Evolutionary conservation across 2,888 invertebrate species (phyloP), one percentile per base, ranked within the genome.

Genomic region (Dusona sp.): DNA sequence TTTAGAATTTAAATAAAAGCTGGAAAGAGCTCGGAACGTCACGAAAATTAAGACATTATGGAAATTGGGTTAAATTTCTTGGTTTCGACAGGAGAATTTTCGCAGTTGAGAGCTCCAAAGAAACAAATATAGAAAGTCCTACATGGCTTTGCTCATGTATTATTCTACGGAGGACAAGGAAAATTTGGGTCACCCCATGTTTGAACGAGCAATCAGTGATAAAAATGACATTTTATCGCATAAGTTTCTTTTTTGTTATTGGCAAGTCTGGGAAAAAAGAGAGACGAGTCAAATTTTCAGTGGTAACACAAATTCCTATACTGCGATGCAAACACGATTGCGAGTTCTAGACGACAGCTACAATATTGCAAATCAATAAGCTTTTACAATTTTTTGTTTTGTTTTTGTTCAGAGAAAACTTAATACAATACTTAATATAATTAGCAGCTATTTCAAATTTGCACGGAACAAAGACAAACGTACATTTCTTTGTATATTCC

Each of bases 251-350:
- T 68, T 68, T 42, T 68, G 9, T 61, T 29, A 70, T 45, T 70
- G 25, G 1, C 3, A 42, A 57, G 48, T 54, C 51, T 45, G 16
- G 74, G 48, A 48, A 61, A 70, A 68, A n/a, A 19, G 48, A 48
- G 61, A 33, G 57, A n/a, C 22, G 19, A 57, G 80, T 65, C 65
- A 54, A 65, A 61, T 36, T 67, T 74, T 9, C n/a, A 84, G 29
- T 19, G 74, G 65, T 65, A 68, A 54, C 75, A 54, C 70, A 84
- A 75, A 80, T 79, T 75, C 75, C 48, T 57, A 29, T 19, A 38
- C 61, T 61, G 22, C 25, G 19, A 61, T 74, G 16, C 42, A 38
- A 36, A 19, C 54, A 36, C 6, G 11, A 45, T 13, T 19, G 22
- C 11, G 16, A 74, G 36, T 74, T 38, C 22, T 38, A 22, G 16